Evolutionary conservation across 2,797 vertebrate species (phyloP), one percentile per base, ranked within the genome.

Genomic region (Lepilemur ruficaudatus): DNA sequence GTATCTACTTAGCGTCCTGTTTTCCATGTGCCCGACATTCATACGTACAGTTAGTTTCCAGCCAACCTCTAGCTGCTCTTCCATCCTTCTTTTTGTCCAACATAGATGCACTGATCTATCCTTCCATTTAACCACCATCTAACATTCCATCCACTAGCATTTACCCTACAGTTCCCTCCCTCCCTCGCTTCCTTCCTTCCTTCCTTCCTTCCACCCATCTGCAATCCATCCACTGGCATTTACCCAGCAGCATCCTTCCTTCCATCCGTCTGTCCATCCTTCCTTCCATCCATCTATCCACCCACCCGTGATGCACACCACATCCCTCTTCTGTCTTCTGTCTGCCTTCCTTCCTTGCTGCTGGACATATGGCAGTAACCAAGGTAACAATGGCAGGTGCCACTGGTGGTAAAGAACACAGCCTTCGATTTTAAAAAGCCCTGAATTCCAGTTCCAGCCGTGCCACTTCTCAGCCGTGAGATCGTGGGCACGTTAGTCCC

Each of bases 401-500:
- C 55, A 57, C 4, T 57, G n/a, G n/a, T 22, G 28, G 35, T 88
- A 9, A 43, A 90, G 61, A 76, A 30, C 38, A 15, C 1, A 20
- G 41, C 4, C 46, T 67, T n/a, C 20, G 10, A 23, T 22, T 81
- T 72, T 28, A 10, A n/a, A 88, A 80, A 67, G 11, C 4, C 17
- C 41, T 11, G 38, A 38, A 41, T 61, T 80, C 28, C 65, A 4
- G 23, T 14, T 30, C 75, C 11, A 25, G 46, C 67, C 32, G 55
- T 70, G 55, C 61, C 23, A 1, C 50, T 43, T 67, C 83, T 61
- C 73, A 10, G 80, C 63, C 18, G 0, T 38, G 52, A 86, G 52
- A 9, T 22, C 65, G n/a, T 4, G 41, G 72, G 15, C 48, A 17
- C 10, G 1, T 23, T 2, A 0, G 1, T 72, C 30, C n/a, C 30